Conservation (phyloP, 2,888 invertebrate genomes). For the Nasonia oneida region DNA sequence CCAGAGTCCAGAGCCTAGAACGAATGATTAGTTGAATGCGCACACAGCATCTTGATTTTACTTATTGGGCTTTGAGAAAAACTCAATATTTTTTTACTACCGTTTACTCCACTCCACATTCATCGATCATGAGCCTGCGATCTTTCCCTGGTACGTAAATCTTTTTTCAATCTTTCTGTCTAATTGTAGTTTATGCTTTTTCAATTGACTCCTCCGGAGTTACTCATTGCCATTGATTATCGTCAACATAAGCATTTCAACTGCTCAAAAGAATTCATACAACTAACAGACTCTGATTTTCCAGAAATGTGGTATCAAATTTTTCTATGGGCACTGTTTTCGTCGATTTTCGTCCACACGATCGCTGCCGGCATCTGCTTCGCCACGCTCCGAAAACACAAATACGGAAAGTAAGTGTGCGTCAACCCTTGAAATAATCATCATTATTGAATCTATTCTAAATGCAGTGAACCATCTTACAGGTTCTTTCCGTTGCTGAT, state of each 20-base stretch:
- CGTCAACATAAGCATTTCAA: background rate
- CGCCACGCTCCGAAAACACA: conserved; percentile 94
- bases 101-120: conserved; percentile 59
- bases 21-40: conserved; percentile 49
- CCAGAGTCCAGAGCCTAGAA: conserved; percentile 42
- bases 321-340: conserved; percentile 96
- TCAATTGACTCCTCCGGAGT: conserved; percentile 7
- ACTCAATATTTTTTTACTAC: conserved; percentile 59
- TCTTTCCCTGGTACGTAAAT: conserved; percentile 70
- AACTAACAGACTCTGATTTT: conserved; percentile 78
- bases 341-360: conserved; percentile 95
- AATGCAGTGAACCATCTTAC: conserved; percentile 12
- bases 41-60: conserved; percentile 49
- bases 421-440: background rate
- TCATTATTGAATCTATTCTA: background rate
- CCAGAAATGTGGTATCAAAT: conserved; percentile 98
- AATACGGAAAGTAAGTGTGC: conserved; percentile 86
- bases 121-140: conserved; percentile 66
- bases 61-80: conserved; percentile 46
- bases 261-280: background rate
- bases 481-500: conserved; percentile 95
- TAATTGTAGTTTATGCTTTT: conserved; percentile 31
- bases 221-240: conserved; percentile 8
- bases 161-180: conserved; percentile 41
- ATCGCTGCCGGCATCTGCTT: conserved; percentile 95